phyloP scores from a whole-genome alignment of 2,113 vertebrate genomes.

The Burhinus oedicnemus region DNA sequence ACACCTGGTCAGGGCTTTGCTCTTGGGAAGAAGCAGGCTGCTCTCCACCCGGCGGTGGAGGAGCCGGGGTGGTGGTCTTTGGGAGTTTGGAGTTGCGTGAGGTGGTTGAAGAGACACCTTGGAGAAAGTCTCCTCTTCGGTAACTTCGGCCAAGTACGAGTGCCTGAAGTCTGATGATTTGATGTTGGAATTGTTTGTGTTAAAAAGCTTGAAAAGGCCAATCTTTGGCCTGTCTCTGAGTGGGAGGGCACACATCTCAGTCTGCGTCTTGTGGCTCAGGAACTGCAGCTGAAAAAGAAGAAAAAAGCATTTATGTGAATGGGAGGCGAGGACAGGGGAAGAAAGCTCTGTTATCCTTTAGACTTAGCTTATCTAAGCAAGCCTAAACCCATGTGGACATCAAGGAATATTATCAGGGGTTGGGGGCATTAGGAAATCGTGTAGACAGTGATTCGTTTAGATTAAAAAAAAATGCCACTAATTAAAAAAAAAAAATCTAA shows the following conservation, averaged over 20 bases:
- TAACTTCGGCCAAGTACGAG: neutral
- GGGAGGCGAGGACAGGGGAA: neutral
- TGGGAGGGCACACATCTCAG: neutral
- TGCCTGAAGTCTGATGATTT: neutral
- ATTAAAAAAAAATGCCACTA: neutral
- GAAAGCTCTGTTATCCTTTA: neutral
- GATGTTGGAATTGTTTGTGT: neutral
- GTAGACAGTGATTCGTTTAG: neutral
- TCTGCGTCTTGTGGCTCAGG: neutral
- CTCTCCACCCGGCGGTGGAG: neutral
- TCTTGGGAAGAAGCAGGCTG: neutral
- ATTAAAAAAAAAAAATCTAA: neutral
- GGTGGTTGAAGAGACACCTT: neutral
- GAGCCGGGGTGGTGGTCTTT: neutral
- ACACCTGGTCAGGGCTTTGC: neutral
- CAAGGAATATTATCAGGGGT: neutral
- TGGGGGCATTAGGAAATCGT: neutral
- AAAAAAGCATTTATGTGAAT: neutral
- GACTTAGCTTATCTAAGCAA: neutral
- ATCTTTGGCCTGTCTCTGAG: neutral
- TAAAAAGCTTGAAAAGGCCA: neutral
- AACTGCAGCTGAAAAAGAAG: neutral
- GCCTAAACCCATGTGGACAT: neutral
- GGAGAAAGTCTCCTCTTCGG: neutral
- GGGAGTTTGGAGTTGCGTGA: fast-evolving